These are phyloP conservation scores for Acleris laterana DNA, from an alignment of 2,888 invertebrate genomes.

Conservation along the genomic window DNA sequence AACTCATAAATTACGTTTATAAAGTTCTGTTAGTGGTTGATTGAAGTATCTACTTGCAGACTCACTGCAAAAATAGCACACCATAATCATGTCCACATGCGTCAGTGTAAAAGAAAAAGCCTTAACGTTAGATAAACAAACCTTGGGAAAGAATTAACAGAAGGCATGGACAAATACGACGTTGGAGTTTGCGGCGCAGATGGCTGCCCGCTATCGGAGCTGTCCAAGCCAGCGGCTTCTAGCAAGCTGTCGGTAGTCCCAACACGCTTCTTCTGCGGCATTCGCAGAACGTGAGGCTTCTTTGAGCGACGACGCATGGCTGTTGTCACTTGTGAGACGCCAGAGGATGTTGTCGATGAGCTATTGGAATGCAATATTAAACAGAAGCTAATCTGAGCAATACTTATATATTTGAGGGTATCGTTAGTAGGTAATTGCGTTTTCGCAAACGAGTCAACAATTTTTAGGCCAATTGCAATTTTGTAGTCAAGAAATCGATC, in stretches of 20 bases:
- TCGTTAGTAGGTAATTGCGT: background rate
- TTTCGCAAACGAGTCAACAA: no score
- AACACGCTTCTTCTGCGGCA: constrained; percentile 78
- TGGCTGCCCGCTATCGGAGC: constrained; percentile 73
- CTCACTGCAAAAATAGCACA: background rate
- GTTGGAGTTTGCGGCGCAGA: constrained; percentile 86
- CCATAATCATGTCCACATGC: background rate
- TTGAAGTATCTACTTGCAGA: no score
- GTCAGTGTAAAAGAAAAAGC: background rate
- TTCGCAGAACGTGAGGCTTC: constrained; percentile 72
- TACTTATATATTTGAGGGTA: background rate
- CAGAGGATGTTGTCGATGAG: constrained; percentile 74
- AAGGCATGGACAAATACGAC: constrained; percentile 94
- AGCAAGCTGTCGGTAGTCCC: constrained; percentile 77
- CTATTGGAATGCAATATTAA: constrained; percentile 45
- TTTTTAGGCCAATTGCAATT: no score
- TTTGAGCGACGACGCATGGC: constrained; percentile 72
- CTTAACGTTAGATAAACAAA: constrained; percentile 45
- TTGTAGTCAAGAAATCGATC: no score
- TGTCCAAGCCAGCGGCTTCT: constrained; percentile 75
- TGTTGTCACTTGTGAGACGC: constrained; percentile 73
- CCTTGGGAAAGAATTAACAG: constrained; percentile 93
- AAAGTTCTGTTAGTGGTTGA: no score
- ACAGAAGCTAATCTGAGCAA: constrained; percentile 9
- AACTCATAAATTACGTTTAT: no score